Percentiles rank a stretch among this genome's conserved stretches.
Evolutionary conservation across 1,140 invertebrate species (phyloP).

Genomic region (Lepidurus apus): DNA sequence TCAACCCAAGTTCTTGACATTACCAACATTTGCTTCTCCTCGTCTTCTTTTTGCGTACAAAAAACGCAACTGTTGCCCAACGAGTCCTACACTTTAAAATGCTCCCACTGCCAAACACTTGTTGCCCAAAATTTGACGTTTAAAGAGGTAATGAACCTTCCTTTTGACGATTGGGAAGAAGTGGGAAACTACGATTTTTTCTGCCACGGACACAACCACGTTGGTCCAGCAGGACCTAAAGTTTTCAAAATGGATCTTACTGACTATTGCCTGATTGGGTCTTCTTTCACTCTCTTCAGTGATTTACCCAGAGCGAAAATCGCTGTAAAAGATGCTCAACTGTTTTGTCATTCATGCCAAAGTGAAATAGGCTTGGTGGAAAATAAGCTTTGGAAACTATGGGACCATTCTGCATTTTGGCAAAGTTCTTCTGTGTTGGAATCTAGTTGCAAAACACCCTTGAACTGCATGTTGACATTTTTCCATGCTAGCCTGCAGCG

Average conservation of each 20-base stretch:
- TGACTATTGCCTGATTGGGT: background rate
- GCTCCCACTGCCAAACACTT: background rate
- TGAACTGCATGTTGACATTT: background rate
- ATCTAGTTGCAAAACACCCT: background rate
- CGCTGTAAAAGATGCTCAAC: background rate
- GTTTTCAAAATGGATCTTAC: background rate
- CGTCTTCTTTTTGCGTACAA: background rate
- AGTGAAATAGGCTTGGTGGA: background rate
- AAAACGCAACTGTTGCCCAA: background rate
- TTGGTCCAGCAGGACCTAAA: background rate
- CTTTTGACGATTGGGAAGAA: background rate
- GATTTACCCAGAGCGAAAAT: background rate
- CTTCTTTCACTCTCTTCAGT: background rate
- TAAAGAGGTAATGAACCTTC: background rate
- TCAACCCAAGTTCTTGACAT: background rate
- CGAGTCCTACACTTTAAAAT: background rate
- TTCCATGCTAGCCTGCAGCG: background rate
- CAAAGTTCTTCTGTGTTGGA: background rate
- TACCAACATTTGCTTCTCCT: background rate
- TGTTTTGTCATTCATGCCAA: background rate
- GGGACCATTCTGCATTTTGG: background rate
- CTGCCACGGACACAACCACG: background rate
- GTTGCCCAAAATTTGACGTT: background rate
- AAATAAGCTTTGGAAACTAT: background rate
- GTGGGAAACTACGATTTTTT: slow-evolving; percentile 1